Evolutionary conservation across 2,797 vertebrate genomes (phyloP).

Genomic region (Channallabes apus): DNA sequence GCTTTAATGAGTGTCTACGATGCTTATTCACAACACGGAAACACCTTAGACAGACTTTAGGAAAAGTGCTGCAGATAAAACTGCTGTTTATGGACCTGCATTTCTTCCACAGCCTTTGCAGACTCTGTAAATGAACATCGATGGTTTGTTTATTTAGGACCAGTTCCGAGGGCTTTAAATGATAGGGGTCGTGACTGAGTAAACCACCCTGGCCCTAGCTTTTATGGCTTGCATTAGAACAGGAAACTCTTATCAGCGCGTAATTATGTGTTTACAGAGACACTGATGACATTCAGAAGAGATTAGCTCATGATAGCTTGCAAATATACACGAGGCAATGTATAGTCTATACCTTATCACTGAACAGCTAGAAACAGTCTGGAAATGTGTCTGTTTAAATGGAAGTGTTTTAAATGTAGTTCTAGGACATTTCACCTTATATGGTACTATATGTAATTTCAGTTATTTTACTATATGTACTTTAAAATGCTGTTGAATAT

Average conservation of each 20-base stretch:
- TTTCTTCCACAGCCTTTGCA: conserved; percentile 28
- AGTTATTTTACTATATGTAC: background rate
- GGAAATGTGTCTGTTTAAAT: background rate
- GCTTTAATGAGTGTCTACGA: background rate
- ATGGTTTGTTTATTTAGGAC: conserved; percentile 58
- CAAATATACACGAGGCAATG: background rate
- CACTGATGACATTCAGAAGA: background rate
- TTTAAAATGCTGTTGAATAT: background rate
- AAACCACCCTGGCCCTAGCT: conserved; percentile 35
- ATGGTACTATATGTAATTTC: background rate
- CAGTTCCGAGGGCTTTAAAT: conserved; percentile 16
- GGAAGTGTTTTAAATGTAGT: background rate
- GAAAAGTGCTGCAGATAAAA: background rate
- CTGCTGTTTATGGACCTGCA: conserved; percentile 1
- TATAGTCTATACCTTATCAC: background rate
- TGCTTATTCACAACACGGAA: background rate
- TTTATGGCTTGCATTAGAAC: conserved; percentile 26
- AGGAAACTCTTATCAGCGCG: conserved; percentile 44
- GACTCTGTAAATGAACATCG: conserved; percentile 53
- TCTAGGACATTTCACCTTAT: background rate
- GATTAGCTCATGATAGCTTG: conserved; percentile 1
- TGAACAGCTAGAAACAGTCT: background rate
- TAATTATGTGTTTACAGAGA: conserved; percentile 39
- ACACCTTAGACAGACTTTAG: background rate
- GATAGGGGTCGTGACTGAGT: conserved; percentile 18